Evolutionary conservation across 2,888 invertebrate species (phyloP).

Genomic region (Heteromyza rotundicornis): DNA sequence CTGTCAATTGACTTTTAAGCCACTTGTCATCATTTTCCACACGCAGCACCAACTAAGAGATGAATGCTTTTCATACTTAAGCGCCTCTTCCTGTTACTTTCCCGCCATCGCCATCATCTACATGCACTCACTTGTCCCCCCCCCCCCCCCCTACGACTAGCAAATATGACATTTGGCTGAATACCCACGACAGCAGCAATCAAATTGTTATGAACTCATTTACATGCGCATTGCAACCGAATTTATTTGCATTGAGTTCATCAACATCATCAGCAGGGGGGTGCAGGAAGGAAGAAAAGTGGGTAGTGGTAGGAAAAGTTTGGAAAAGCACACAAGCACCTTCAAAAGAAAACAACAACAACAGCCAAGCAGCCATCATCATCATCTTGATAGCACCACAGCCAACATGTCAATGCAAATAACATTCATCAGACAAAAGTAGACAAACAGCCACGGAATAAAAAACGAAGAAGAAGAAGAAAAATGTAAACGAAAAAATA

Average conservation of each 20-base stretch:
- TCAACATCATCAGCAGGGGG: constrained; percentile 49
- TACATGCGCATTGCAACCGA: constrained; percentile 53
- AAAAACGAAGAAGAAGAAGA: background rate
- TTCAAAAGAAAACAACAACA: background rate
- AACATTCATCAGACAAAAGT: background rate
- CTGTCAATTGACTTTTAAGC: background rate
- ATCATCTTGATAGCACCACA: background rate
- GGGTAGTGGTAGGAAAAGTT: no score
- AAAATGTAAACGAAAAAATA: background rate
- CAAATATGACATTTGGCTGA: background rate
- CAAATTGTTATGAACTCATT: constrained; percentile 53
- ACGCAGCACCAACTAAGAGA: no score
- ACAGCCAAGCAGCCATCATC: background rate
- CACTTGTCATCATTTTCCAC: background rate
- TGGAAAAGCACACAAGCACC: background rate
- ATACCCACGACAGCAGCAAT: constrained; percentile 35
- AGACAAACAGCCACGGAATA: background rate
- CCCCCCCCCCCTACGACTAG: background rate
- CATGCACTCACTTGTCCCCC: no score
- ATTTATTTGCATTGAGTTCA: constrained; percentile 55
- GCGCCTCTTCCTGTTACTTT: no score
- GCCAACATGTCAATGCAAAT: constrained; percentile 15
- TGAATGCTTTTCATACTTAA: no score
- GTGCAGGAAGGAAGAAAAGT: no score
- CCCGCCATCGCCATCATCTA: no score